A percentile compares a stretch with the other conserved stretches of the same genome.
These are phyloP conservation scores for Pandion haliaetus DNA, from an alignment of 2,113 vertebrate genomes.

Conservation along the genomic window DNA sequence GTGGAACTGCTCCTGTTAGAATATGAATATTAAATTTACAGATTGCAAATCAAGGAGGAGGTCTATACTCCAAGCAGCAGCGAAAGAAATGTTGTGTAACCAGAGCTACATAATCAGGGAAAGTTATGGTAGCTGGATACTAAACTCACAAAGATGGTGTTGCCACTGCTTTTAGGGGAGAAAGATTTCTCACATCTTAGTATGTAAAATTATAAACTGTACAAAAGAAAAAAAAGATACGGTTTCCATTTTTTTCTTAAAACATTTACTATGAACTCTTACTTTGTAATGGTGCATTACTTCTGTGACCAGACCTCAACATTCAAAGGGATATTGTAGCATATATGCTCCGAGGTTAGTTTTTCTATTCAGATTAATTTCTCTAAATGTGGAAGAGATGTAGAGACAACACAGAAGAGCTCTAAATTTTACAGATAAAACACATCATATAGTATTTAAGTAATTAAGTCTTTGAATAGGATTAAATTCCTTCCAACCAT, in stretches of 20 bases:
- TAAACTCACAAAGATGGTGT: neutral
- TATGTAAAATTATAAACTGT: neutral
- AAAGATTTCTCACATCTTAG: neutral
- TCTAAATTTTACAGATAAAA: neutral
- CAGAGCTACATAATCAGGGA: neutral
- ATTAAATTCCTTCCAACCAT: neutral
- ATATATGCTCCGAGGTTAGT: neutral
- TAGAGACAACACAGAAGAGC: neutral
- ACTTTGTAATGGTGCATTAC: neutral
- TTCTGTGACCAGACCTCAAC: neutral
- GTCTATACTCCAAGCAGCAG: neutral
- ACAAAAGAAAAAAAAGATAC: neutral
- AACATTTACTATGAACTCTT: neutral
- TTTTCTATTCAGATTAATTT: neutral
- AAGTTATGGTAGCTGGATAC: neutral
- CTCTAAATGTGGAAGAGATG: neutral
- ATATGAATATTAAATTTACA: neutral
- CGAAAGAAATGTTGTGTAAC: neutral
- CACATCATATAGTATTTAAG: neutral
- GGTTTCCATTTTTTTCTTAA: neutral
- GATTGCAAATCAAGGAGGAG: neutral
- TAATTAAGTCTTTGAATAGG: neutral
- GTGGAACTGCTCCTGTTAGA: neutral
- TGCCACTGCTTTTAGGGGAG: neutral
- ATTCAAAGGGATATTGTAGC: neutral